Conservation (phyloP, 2,113 vertebrate species). For the Todiramphus saurophagus region DNA sequence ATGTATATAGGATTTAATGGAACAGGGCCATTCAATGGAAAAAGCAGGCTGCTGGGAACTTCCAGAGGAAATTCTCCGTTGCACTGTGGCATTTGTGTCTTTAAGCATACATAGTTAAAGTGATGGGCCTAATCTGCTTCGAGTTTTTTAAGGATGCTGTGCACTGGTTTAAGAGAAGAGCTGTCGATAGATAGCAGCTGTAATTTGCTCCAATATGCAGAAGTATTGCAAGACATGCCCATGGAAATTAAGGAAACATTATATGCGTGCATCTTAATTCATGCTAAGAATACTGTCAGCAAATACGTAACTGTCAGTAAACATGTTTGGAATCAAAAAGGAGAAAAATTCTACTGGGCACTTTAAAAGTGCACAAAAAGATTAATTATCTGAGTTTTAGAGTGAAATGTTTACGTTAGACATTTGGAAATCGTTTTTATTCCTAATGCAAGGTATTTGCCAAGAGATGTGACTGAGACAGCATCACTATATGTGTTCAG, state of each 20-base stretch:
- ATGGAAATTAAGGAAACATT: background rate
- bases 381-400: constrained; percentile 41
- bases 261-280: background rate
- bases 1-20: background rate
- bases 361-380: background rate
- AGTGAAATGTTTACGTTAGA: constrained; percentile 38
- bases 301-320: background rate
- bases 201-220: background rate
- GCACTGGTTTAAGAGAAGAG: background rate
- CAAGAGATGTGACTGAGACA: constrained; percentile 60
- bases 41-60: background rate
- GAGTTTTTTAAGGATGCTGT: background rate
- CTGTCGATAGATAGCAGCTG: background rate
- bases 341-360: background rate
- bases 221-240: background rate
- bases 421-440: constrained; percentile 51
- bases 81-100: background rate
- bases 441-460: constrained; percentile 42
- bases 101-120: background rate
- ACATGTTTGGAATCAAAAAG: background rate
- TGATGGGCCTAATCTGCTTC: background rate
- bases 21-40: background rate
- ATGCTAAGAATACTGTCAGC: background rate
- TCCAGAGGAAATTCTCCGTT: background rate
- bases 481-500: constrained; percentile 36